Conservation (phyloP, 2,113 vertebrate genomes). For the Tangachromis dhanisi region DNA sequence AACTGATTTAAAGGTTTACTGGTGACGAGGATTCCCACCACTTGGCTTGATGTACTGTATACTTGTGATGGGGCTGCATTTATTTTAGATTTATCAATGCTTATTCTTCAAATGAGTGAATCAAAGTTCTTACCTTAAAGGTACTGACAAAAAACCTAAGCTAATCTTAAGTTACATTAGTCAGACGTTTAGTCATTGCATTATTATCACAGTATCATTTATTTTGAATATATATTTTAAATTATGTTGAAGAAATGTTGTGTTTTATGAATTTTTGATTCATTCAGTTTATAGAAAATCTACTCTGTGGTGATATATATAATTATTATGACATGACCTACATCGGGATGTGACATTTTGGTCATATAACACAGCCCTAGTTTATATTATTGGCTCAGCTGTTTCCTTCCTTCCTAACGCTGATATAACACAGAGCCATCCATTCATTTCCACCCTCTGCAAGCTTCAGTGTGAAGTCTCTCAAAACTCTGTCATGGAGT, state of each 20-base stretch:
- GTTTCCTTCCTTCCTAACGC: background rate
- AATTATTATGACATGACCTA: background rate
- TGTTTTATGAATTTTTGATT: background rate
- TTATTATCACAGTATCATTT: background rate
- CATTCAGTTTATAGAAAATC: background rate
- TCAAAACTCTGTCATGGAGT: background rate
- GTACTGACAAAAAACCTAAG: background rate
- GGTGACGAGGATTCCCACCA: background rate
- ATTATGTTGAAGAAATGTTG: background rate
- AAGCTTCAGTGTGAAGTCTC: background rate
- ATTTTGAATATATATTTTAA: background rate
- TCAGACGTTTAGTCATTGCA: background rate
- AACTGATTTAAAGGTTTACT: background rate
- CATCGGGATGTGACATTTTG: background rate
- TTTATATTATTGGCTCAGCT: background rate
- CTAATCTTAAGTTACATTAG: background rate
- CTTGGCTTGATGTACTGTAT: background rate
- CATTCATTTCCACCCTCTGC: background rate
- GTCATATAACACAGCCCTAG: background rate
- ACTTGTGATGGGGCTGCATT: background rate
- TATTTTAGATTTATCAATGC: background rate
- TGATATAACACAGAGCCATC: background rate
- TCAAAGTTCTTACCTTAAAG: background rate
- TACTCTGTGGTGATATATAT: background rate
- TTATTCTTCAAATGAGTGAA: background rate